Conservation (phyloP, 1,140 invertebrate genomes). For the Ceratina japonica region DNA sequence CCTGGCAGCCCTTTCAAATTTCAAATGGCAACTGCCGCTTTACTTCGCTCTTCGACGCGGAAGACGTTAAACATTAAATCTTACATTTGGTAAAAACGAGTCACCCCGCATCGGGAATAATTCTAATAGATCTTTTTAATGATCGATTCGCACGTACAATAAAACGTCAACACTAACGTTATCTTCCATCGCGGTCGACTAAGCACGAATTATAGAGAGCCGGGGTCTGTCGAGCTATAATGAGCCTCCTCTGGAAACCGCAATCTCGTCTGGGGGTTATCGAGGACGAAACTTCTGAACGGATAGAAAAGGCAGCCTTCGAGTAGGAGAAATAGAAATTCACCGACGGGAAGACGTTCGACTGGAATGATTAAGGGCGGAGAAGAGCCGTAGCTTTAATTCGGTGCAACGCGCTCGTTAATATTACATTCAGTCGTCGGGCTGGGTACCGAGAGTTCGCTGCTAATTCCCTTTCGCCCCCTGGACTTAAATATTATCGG, state of each 20-base stretch:
- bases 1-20: constrained; percentile 28
- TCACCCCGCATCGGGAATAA: too few relatives aligned
- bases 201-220: constrained; percentile 11
- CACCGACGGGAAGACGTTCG: constrained; percentile 44
- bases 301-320: constrained; percentile 19
- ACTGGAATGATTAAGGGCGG: constrained; percentile 52
- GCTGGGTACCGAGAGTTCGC: background rate
- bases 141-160: background rate
- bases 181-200: background rate
- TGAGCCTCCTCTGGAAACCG: constrained; percentile 19
- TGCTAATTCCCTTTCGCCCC: constrained; percentile 34
- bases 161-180: background rate
- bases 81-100: too few relatives aligned
- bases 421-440: constrained; percentile 52
- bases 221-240: background rate
- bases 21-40: background rate
- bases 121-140: background rate
- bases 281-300: background rate
- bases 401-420: constrained; percentile 52
- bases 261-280: constrained; percentile 39
- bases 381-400: constrained; percentile 40
- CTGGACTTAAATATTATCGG: constrained; percentile 21
- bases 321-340: constrained; percentile 55
- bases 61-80: too few relatives aligned
- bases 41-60: background rate